Evolutionary conservation across 2,797 vertebrate genomes (phyloP).

Genomic region (Anableps anableps): DNA sequence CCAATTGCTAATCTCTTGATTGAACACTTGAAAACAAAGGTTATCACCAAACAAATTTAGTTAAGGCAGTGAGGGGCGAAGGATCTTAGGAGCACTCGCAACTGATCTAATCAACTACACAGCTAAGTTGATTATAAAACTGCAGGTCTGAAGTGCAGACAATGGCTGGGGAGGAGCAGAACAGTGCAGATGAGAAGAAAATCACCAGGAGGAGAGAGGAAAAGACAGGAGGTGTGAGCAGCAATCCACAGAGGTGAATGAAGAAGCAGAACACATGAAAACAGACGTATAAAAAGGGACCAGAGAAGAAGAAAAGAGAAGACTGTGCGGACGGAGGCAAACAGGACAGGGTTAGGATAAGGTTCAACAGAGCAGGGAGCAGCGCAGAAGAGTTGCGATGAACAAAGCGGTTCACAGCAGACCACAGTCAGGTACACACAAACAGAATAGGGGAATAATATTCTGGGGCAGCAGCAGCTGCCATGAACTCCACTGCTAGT

Average conservation of each 20-base stretch:
- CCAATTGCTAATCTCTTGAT: conserved; percentile 73
- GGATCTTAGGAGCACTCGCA: conserved; percentile 59
- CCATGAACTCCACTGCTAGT: conserved; percentile 42
- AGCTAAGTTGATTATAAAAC: conserved; percentile 73
- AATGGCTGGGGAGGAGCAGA: conserved; percentile 38
- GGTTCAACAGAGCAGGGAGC: conserved; percentile 13
- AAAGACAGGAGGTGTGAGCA: conserved; percentile 16
- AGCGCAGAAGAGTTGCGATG: conserved; percentile 21
- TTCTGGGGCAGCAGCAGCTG: conserved; percentile 47
- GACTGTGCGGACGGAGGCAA: not conserved
- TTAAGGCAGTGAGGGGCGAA: conserved; percentile 65
- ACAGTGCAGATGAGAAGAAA: conserved; percentile 32
- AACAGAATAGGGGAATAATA: conserved; percentile 36
- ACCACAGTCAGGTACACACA: conserved; percentile 21
- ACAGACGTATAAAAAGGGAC: conserved; percentile 33
- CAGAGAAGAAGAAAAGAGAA: conserved; percentile 10
- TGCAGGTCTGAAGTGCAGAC: conserved; percentile 56
- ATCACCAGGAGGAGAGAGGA: conserved; percentile 16
- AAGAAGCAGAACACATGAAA: conserved; percentile 26
- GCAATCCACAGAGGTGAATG: conserved; percentile 18
- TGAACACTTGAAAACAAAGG: conserved; percentile 76
- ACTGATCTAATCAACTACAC: conserved; percentile 78
- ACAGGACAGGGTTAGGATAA: conserved; percentile 11
- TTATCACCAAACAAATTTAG: conserved; percentile 76
- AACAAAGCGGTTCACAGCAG: conserved; percentile 18